Evolutionary conservation across 2,797 vertebrate species (phyloP).

Genomic region (Sebastes iracundus): DNA sequence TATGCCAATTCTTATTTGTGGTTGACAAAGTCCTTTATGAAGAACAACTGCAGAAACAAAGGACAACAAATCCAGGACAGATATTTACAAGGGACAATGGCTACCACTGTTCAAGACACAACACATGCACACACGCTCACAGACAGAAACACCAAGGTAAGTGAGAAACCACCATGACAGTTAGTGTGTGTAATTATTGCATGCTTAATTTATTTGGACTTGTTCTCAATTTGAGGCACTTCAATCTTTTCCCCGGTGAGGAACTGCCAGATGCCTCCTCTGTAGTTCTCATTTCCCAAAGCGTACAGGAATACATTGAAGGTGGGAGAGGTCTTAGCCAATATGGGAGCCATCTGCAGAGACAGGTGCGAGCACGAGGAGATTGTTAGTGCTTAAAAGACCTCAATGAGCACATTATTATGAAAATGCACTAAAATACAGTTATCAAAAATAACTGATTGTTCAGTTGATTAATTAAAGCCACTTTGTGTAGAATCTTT

Average conservation of each 20-base stretch:
- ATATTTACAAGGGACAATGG: background rate
- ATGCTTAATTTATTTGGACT: conserved; percentile 86
- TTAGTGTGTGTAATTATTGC: conserved; percentile 52
- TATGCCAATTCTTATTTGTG: background rate
- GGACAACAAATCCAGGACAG: background rate
- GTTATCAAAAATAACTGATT: background rate
- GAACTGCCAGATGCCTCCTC: conserved; percentile 91
- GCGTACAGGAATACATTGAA: conserved; percentile 92
- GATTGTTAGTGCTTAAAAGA: background rate
- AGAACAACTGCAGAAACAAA: conserved; percentile 5
- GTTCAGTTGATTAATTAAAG: background rate
- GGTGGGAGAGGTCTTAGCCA: conserved; percentile 91
- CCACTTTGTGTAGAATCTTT: background rate
- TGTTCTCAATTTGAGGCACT: conserved; percentile 87
- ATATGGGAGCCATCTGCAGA: conserved; percentile 90
- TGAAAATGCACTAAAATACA: background rate
- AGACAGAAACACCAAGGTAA: conserved; percentile 56
- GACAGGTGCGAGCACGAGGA: background rate
- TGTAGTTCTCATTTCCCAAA: conserved; percentile 91
- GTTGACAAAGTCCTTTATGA: background rate
- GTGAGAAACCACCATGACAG: conserved; percentile 72
- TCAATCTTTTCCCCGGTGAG: conserved; percentile 90
- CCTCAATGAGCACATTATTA: background rate
- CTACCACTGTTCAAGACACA: conserved; percentile 23
- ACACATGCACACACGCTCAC: conserved; percentile 32